Conservation (phyloP, 2,113 vertebrate genomes). For the Xiphorhynchus elegans region DNA sequence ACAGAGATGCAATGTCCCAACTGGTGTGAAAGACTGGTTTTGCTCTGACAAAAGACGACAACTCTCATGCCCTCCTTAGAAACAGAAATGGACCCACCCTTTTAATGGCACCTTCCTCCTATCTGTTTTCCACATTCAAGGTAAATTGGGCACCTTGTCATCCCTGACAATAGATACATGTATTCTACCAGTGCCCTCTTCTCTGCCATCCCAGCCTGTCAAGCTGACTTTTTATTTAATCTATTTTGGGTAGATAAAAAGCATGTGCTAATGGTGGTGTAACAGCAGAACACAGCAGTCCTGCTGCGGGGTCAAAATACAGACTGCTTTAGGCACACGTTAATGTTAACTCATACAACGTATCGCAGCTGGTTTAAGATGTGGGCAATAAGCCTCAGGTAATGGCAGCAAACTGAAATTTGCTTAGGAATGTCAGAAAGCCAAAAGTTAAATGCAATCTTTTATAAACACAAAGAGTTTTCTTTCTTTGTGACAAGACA, state of each 20-base stretch:
- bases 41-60: neutral
- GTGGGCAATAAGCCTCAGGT: neutral
- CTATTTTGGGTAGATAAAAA: neutral
- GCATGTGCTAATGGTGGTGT: neutral
- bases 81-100: neutral
- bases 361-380: neutral
- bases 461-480: neutral
- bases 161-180: fast-evolving
- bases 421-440: neutral
- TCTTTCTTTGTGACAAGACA: neutral
- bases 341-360: neutral
- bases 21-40: neutral
- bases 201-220: neutral
- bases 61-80: neutral
- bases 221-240: neutral
- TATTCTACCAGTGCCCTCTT: neutral
- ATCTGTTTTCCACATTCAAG: neutral
- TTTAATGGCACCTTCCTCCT: neutral
- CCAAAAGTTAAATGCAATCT: neutral
- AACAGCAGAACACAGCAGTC: neutral
- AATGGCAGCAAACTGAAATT: neutral
- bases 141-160: neutral
- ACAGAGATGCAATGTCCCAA: neutral
- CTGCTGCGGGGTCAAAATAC: neutral
- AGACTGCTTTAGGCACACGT: neutral